Evolutionary conservation across 2,888 invertebrate species (phyloP).

Genomic region (Mimumesa dahlbomi): DNA sequence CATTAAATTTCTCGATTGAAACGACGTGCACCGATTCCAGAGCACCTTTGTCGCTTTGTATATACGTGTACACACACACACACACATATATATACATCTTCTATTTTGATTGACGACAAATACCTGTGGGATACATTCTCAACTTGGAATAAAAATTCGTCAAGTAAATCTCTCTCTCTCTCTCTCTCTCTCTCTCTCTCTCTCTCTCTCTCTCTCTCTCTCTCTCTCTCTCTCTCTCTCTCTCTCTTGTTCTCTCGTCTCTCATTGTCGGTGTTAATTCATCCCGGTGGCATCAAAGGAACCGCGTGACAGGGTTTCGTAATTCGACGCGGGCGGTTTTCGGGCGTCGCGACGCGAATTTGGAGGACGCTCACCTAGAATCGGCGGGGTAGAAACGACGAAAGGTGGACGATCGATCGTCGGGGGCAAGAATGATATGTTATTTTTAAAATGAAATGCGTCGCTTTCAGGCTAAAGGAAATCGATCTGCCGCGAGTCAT

Average conservation of each 20-base stretch:
- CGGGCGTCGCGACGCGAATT: neutral
- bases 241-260: neutral
- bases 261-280: neutral
- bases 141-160: slow-evolving; percentile 4
- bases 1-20: too few relatives aligned
- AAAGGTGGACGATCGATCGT: slow-evolving; percentile 38
- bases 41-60: too few relatives aligned
- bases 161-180: too few relatives aligned
- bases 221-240: neutral
- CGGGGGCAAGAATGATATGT: slow-evolving; percentile 45
- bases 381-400: neutral
- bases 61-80: too few relatives aligned
- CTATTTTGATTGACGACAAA: neutral
- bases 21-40: too few relatives aligned
- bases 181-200: too few relatives aligned
- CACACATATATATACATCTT: too few relatives aligned
- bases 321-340: too few relatives aligned
- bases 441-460: slow-evolving; percentile 63
- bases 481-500: slow-evolving; percentile 68
- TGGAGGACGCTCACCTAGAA: neutral
- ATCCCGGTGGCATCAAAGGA: slow-evolving; percentile 17
- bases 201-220: neutral
- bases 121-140: slow-evolving; percentile 4
- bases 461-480: slow-evolving; percentile 56
- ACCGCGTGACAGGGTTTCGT: slow-evolving; percentile 23